Conservation (phyloP, 1,140 invertebrate genomes). For the Cydia amplana region DNA sequence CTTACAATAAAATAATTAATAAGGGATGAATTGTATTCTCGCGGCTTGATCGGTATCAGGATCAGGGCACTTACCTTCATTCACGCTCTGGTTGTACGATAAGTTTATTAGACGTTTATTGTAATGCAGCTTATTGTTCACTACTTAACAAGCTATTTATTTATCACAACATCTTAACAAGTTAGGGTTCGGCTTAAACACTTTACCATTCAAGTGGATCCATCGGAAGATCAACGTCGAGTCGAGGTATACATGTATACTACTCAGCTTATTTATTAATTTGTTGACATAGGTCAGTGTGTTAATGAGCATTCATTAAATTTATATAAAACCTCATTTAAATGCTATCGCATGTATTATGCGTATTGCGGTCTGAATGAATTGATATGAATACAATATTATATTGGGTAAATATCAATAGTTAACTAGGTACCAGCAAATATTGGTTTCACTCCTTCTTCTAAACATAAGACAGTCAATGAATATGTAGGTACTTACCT, state of each 20-base stretch:
- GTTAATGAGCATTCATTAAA: conserved; percentile 19
- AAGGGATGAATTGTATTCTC: conserved; percentile 77
- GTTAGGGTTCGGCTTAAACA: conserved; percentile 19
- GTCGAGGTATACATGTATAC: background rate
- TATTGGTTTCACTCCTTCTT: background rate
- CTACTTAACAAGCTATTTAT: conserved; percentile 38
- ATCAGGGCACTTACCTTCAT: conserved; percentile 68
- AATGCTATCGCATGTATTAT: background rate
- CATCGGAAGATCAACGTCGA: background rate
- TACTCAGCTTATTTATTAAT: background rate
- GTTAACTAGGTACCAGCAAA: background rate
- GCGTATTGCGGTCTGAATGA: background rate
- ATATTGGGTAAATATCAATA: background rate
- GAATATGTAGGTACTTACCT: background rate
- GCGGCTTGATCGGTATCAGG: conserved; percentile 70
- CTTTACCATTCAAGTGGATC: conserved; percentile 1
- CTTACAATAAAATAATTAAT: conserved; percentile 80
- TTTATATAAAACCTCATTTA: conserved; percentile 10
- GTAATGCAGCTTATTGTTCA: conserved; percentile 44
- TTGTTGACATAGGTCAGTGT: conserved; percentile 18
- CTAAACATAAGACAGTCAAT: background rate
- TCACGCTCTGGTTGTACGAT: conserved; percentile 63
- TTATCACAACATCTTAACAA: conserved; percentile 41
- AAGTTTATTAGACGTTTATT: conserved; percentile 57
- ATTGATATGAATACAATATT: background rate